A percentile compares a stretch with the other conserved stretches of the same genome.
Conservation (phyloP, 2,888 invertebrate genomes). For the Aleiodes leptofemur region DNA sequence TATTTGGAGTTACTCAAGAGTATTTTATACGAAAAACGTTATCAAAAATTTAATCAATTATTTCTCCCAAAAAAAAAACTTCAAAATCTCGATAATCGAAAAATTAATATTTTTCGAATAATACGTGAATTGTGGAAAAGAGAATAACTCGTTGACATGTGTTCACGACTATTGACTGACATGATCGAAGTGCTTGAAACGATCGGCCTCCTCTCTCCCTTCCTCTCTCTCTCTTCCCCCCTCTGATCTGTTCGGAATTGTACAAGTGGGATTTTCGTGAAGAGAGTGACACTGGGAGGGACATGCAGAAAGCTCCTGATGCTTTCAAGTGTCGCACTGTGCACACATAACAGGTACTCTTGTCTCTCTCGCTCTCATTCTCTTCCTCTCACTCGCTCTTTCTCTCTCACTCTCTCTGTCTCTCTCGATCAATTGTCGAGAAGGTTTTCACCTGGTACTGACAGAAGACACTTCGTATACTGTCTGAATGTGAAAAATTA, state of each 20-base stretch:
- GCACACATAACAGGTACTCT: conserved; percentile 10
- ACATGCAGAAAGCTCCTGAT: conserved; percentile 25
- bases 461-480: conserved; percentile 1
- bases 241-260: conserved; percentile 11
- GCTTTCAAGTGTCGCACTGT: conserved; percentile 24
- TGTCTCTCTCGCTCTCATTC: conserved; percentile 8
- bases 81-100: too few species aligned
- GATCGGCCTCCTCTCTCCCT: background rate
- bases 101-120: too few species aligned
- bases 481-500: background rate
- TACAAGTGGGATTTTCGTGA: conserved; percentile 23
- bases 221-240: too few species aligned
- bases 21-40: too few species aligned
- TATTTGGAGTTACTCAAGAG: too few species aligned
- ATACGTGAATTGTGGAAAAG: too few species aligned
- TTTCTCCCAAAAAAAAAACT: too few species aligned
- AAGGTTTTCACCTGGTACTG: background rate
- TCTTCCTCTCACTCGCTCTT: conserved; percentile 1
- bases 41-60: too few species aligned
- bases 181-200: conserved; percentile 26
- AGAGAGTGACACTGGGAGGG: conserved; percentile 3
- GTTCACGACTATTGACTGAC: conserved; percentile 30
- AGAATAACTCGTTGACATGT: conserved; percentile 15
- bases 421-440: conserved; percentile 23
- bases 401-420: conserved; percentile 6